phyloP scores from a whole-genome alignment of 2,797 vertebrate species.

The Nyctalus aviator region DNA sequence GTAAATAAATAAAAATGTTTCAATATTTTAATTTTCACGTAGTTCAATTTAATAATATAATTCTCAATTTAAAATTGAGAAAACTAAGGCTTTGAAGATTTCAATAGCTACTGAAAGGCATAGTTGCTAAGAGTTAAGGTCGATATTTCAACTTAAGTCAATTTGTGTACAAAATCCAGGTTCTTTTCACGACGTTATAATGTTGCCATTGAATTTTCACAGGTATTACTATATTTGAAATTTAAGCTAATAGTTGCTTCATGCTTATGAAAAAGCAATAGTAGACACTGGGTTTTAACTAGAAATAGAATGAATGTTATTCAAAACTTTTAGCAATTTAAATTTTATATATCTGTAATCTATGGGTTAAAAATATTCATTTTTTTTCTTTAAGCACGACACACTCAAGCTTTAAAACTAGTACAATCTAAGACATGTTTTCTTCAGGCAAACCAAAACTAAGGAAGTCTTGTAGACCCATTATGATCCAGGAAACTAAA shows the following conservation, averaged over 20 bases:
- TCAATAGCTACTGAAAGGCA: conserved; percentile 15
- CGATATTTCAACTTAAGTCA: neutral
- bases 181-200: neutral
- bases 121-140: neutral
- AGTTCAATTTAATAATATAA: conserved; percentile 37
- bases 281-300: neutral
- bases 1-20: conserved; percentile 2
- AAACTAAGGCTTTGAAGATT: neutral
- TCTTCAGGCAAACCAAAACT: conserved; percentile 37
- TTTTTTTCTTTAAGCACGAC: neutral
- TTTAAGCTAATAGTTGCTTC: neutral
- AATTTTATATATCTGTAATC: neutral
- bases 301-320: neutral
- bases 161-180: neutral
- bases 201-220: neutral
- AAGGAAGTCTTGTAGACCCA: neutral
- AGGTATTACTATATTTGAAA: conserved; percentile 48
- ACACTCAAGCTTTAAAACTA: conserved; percentile 34
- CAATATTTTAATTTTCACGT: neutral
- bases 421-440: neutral
- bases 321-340: conserved; percentile 8
- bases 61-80: conserved; percentile 26
- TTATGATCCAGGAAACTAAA: neutral
- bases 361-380: neutral
- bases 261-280: neutral